phyloP scores from a whole-genome alignment of 1,140 invertebrate genomes.

The Nylanderia fulva region DNA sequence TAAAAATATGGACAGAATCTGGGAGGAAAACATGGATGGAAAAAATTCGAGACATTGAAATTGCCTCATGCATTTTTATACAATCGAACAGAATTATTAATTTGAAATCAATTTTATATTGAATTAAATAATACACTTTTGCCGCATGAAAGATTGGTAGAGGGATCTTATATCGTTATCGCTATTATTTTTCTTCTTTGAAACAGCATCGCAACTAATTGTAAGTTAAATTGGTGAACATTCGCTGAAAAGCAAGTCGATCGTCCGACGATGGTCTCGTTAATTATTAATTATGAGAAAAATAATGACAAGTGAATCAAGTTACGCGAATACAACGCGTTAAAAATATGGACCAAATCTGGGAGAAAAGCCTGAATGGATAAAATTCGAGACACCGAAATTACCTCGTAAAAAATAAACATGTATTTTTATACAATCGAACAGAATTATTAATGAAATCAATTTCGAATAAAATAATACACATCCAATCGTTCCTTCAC shows the following conservation, averaged over 20 bases:
- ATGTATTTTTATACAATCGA: neutral
- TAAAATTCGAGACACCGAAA: neutral
- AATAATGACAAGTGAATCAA: neutral
- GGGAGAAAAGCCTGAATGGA: neutral
- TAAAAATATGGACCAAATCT: neutral
- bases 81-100: too few species aligned
- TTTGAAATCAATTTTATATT: too few species aligned
- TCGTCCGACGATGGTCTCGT: neutral
- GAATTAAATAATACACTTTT: too few species aligned
- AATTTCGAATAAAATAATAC: neutral
- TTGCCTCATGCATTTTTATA: too few species aligned
- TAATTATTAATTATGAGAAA: slow-evolving; percentile 13
- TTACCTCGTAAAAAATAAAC: neutral
- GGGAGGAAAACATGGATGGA: too few species aligned
- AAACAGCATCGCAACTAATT: too few species aligned
- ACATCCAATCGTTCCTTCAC: neutral
- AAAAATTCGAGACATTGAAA: too few species aligned
- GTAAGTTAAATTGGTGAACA: too few species aligned
- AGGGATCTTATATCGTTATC: too few species aligned
- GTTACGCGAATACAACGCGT: neutral
- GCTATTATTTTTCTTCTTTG: too few species aligned
- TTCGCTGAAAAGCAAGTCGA: slow-evolving; percentile 27
- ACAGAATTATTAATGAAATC: neutral
- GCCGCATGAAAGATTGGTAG: too few species aligned
- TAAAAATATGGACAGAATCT: too few species aligned